These are phyloP conservation scores for Styela clava DNA, from an alignment of 23 tunicate species.

Conservation along the genomic window DNA sequence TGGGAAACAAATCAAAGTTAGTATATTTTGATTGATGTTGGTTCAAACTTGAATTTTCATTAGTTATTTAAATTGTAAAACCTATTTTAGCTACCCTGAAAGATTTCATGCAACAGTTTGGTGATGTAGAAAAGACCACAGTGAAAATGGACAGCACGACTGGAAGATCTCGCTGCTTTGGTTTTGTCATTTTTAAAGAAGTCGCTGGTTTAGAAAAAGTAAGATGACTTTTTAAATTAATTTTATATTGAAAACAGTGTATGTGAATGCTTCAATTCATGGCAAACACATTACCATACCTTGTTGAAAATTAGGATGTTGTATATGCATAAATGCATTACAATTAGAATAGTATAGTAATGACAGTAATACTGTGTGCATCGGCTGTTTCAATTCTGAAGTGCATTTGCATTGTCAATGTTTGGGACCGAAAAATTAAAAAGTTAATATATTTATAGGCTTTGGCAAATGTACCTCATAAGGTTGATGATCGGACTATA, in stretches of 20 bases:
- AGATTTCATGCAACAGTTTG: slow-evolving; percentile 74
- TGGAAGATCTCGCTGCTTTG: slow-evolving; percentile 94
- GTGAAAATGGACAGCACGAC: slow-evolving; percentile 87
- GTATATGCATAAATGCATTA: no score
- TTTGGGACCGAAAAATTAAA: no score
- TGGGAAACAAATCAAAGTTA: slow-evolving; percentile 81
- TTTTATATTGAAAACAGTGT: no score
- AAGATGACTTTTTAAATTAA: neutral
- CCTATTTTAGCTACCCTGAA: slow-evolving; percentile 44
- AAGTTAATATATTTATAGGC: no score
- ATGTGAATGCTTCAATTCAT: no score
- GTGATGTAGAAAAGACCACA: slow-evolving; percentile 71
- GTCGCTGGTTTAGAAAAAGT: slow-evolving; percentile 66
- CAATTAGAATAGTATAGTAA: no score
- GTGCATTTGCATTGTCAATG: no score
- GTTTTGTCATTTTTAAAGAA: slow-evolving; percentile 86
- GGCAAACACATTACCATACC: no score
- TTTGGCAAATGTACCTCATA: slow-evolving; percentile 33
- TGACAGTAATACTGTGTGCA: no score
- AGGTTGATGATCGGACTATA: slow-evolving; percentile 79
- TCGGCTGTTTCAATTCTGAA: no score
- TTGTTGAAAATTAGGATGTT: no score
- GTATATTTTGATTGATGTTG: neutral
- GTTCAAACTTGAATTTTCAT: neutral
- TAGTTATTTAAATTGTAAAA: neutral